Base-by-base conservation (phyloP, 2,113 vertebrate species). In the Irena cyanogastra region DNA sequence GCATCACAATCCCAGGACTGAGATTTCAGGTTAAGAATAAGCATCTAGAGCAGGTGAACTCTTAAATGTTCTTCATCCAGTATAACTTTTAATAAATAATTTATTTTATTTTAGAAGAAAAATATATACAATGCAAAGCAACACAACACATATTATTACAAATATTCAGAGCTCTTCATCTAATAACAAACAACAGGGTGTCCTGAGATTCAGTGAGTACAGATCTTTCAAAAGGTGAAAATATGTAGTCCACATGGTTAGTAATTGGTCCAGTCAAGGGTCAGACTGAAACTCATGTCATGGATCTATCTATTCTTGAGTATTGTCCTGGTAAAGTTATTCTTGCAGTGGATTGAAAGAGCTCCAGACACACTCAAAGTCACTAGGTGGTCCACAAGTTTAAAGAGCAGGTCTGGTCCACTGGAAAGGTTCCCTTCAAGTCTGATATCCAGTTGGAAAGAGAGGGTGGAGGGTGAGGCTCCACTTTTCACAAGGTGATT, bases 401-500 rank as follows among this genome's bases (percentile, higher is more conserved):
- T 96, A 97, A 95, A 94, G 95, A 97, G 91, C 85, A 97, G 97
- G 93, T 88, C 95, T 96, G 96, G 84, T 97, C 95, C 96, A 95
- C 96, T 89, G 93, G 94, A 91, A 97, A 89, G 61, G 93, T 76
- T 96, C 94, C 95, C 93, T 97, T 97, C 96, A 96, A 96, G 95
- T 96, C 90, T 97, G 96, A 97, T 96, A 96, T 96, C 97, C 97
- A 96, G 90, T 93, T 93, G 96, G 96, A 96, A 97, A 97, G 95
- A 97, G 88, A 52, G 96, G 91, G 94, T 96, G 95, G 88, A 92
- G 95, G 50, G 87, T 93, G 93, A 97, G 92, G 96, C 95, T 97
- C 96, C 96, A 97, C 96, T 96, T 96, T 96, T 96, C 97, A 96
- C 94, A 95, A 90, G 96, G 95, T 96, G 96, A 96, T 97, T 97